Evolutionary conservation across 2,113 vertebrate species (phyloP).

Genomic region (Rhombomys opimus): DNA sequence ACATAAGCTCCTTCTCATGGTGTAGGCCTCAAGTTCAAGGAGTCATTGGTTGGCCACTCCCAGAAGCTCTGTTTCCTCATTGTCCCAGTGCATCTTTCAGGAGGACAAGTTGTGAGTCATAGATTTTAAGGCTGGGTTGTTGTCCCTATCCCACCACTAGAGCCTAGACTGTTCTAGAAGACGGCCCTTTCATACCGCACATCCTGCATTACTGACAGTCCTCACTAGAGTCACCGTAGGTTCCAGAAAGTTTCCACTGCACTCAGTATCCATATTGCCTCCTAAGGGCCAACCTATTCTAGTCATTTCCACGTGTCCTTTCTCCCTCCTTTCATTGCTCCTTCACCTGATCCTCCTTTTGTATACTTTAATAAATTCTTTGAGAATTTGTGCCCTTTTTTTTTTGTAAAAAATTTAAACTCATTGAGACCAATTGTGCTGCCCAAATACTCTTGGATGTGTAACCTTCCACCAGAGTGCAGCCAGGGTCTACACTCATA

Average conservation of each 20-base stretch:
- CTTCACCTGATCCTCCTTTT: not conserved
- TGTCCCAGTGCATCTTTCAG: not conserved
- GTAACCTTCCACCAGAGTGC: not conserved
- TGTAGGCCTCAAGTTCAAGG: not conserved
- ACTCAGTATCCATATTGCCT: not conserved
- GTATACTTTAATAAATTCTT: not conserved
- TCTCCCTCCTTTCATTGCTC: not conserved
- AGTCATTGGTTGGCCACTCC: not conserved
- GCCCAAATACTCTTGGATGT: not conserved
- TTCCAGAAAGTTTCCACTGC: not conserved
- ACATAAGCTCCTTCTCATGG: not conserved
- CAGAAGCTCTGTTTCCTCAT: not conserved
- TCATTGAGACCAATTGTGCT: not conserved
- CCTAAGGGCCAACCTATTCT: not conserved
- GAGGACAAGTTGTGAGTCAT: not conserved
- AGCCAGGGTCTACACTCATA: fast-evolving
- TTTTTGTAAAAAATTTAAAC: not conserved
- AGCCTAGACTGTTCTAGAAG: not conserved
- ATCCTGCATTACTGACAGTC: not conserved
- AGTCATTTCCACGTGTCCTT: not conserved
- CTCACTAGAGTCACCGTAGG: not conserved
- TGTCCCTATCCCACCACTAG: not conserved
- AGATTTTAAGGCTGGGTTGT: not conserved
- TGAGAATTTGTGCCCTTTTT: not conserved
- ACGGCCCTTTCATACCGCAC: not conserved